These are phyloP conservation scores for Platycheirus rosarum DNA, from an alignment of 2,888 invertebrate genomes.

Conservation along the genomic window DNA sequence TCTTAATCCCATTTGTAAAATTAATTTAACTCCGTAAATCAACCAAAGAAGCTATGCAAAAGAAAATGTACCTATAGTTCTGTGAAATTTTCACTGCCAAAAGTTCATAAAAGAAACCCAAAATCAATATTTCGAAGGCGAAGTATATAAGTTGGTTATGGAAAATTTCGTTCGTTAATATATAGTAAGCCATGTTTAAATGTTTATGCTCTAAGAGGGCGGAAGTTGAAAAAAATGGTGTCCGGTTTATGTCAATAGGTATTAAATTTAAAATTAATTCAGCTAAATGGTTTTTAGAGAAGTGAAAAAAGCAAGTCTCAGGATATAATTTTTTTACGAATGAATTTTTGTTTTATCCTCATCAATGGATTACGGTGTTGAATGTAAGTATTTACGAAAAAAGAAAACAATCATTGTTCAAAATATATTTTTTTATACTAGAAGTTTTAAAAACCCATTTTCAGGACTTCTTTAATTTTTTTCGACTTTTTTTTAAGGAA, in stretches of 20 bases:
- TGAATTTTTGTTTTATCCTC: neutral
- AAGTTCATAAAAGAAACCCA: constrained; percentile 38
- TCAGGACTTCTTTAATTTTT: neutral
- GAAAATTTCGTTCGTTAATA: constrained; percentile 35
- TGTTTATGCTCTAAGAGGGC: constrained; percentile 15
- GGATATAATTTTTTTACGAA: neutral
- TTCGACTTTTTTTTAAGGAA: neutral
- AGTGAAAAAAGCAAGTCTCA: neutral
- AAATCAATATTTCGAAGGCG: constrained; percentile 69
- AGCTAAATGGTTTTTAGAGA: neutral
- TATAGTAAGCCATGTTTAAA: constrained; percentile 25
- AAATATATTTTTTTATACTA: neutral
- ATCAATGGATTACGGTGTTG: neutral
- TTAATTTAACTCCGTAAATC: neutral
- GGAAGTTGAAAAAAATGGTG: constrained; percentile 13
- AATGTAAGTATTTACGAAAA: constrained; percentile 14
- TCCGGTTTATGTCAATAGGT: neutral
- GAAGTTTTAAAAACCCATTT: neutral
- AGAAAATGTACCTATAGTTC: constrained; percentile 23
- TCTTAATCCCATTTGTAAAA: neutral
- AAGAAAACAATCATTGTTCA: constrained; percentile 17
- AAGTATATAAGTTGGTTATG: constrained; percentile 48
- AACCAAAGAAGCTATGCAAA: neutral
- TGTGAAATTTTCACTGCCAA: constrained; percentile 45
- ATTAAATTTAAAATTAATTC: neutral